Conservation (phyloP, 2,113 vertebrate species). For the Mus spicilegus region DNA sequence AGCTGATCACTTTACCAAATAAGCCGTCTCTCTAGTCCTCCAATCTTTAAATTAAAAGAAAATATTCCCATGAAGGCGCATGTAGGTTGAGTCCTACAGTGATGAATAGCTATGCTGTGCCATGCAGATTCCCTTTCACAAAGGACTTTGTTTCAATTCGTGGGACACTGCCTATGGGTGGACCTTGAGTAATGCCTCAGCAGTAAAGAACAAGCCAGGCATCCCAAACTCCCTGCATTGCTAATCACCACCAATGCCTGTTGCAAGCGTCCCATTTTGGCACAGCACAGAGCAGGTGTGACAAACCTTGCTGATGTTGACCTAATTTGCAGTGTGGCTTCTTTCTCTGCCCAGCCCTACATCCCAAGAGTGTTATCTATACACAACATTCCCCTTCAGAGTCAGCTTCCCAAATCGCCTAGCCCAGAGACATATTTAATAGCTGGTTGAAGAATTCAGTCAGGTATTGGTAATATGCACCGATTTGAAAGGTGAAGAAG, state of each 20-base stretch:
- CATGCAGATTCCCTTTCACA: neutral
- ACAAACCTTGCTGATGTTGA: neutral
- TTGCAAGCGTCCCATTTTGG: neutral
- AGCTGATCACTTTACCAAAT: neutral
- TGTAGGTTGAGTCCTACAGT: neutral
- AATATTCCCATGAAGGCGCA: neutral
- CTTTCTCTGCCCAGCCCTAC: neutral
- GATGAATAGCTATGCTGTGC: neutral
- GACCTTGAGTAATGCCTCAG: neutral
- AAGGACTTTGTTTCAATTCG: neutral
- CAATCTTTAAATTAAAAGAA: too few species aligned
- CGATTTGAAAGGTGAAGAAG: neutral
- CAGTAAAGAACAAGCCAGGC: neutral
- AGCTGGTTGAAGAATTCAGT: neutral
- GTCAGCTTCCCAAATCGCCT: neutral
- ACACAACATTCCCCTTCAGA: neutral
- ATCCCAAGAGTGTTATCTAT: neutral
- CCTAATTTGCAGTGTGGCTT: neutral
- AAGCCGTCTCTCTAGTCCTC: neutral
- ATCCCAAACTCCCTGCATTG: too few species aligned
- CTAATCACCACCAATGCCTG: too few species aligned
- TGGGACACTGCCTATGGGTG: neutral
- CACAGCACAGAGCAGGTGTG: neutral
- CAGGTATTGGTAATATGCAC: neutral
- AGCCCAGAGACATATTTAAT: neutral